Percentiles rank a stretch among this genome's conserved stretches.
phyloP scores from a whole-genome alignment of 1,140 invertebrate species.

The Mamestra configurata region DNA sequence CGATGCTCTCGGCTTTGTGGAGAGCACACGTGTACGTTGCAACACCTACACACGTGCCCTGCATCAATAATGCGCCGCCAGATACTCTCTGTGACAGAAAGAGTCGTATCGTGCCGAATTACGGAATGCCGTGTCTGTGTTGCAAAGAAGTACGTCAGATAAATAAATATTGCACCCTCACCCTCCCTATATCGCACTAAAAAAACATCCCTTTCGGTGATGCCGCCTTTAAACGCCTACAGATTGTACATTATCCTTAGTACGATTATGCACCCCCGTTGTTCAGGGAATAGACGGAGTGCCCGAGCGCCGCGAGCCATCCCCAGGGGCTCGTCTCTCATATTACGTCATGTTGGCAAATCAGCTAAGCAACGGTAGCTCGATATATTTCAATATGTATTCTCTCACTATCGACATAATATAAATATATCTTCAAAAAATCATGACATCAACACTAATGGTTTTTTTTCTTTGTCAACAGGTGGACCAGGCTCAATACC shows the following conservation, averaged over 20 bases:
- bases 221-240: slow-evolving; percentile 88
- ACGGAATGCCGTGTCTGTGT: slow-evolving; percentile 77
- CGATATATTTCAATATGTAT: slow-evolving; percentile 57
- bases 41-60: slow-evolving; percentile 73
- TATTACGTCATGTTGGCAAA: slow-evolving; percentile 84
- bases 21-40: slow-evolving; percentile 69
- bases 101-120: slow-evolving; percentile 76
- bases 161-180: slow-evolving; percentile 88
- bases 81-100: slow-evolving; percentile 61
- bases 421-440: background rate
- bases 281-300: slow-evolving; percentile 84
- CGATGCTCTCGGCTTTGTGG: slow-evolving; percentile 76
- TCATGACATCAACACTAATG: slow-evolving; percentile 55
- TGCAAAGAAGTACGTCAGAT: slow-evolving; percentile 82
- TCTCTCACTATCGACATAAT: background rate
- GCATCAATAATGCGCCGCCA: slow-evolving; percentile 78
- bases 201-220: slow-evolving; percentile 87
- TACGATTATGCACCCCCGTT: slow-evolving; percentile 88
- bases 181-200: slow-evolving; percentile 85
- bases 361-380: slow-evolving; percentile 56
- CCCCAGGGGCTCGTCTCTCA: slow-evolving; percentile 83
- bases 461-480: slow-evolving; percentile 74
- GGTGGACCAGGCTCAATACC: slow-evolving; percentile 84
- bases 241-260: slow-evolving; percentile 88
- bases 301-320: slow-evolving; percentile 75